phyloP scores from a whole-genome alignment of 1,140 invertebrate genomes.

The Microplitis demolitor region DNA sequence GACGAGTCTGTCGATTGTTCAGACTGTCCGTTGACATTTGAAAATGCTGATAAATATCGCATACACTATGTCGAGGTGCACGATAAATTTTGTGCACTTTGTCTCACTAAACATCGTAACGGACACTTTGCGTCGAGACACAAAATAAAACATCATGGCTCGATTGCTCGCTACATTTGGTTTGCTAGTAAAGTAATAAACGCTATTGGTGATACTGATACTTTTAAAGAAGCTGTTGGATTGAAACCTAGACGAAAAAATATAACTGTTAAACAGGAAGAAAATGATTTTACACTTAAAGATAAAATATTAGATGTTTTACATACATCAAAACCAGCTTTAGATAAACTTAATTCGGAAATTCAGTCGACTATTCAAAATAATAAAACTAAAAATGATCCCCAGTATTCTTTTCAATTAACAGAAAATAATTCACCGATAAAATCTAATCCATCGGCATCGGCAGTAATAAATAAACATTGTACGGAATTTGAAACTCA shows the following conservation, averaged over 20 bases:
- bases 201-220: constrained; percentile 15
- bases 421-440: too few species aligned
- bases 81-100: constrained; percentile 33
- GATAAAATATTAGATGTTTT: too few species aligned
- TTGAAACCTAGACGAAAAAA: constrained; percentile 15
- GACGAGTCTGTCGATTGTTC: constrained; percentile 22
- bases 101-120: constrained; percentile 26
- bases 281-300: not conserved
- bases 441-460: too few species aligned
- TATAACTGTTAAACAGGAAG: not conserved
- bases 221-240: constrained; percentile 10
- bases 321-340: too few species aligned
- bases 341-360: not conserved
- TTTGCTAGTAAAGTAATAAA: constrained; percentile 29
- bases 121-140: constrained; percentile 29
- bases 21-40: constrained; percentile 24
- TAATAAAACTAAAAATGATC: not conserved
- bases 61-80: constrained; percentile 32
- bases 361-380: not conserved
- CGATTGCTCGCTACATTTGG: constrained; percentile 35
- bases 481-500: too few species aligned
- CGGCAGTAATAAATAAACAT: too few species aligned
- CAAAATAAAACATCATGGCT: constrained; percentile 30
- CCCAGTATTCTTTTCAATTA: not conserved
- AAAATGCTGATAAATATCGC: constrained; percentile 26